phyloP scores from a whole-genome alignment of 1,140 invertebrate genomes.

The Spodoptera frugiperda region DNA sequence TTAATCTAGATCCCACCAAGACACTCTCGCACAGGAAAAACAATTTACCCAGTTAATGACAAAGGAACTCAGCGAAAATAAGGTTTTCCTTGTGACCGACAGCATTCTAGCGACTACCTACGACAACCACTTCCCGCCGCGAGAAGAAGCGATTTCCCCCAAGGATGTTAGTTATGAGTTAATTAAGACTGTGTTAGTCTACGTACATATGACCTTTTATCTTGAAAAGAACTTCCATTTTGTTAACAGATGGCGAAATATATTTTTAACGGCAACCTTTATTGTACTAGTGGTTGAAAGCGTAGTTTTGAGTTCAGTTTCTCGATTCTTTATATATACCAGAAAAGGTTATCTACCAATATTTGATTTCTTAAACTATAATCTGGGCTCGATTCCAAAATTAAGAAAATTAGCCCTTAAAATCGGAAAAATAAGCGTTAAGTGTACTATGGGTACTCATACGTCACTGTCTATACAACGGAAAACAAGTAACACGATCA shows the following conservation, averaged over 20 bases:
- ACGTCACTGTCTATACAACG: too few species aligned
- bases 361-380: too few species aligned
- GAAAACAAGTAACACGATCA: too few species aligned
- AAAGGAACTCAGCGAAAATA: constrained; percentile 64
- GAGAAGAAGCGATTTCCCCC: constrained; percentile 44
- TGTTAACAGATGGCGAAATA: not conserved
- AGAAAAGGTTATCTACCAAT: not conserved
- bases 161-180: constrained; percentile 38
- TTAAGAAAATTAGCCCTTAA: too few species aligned
- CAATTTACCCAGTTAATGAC: constrained; percentile 71
- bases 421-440: too few species aligned
- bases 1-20: constrained; percentile 70
- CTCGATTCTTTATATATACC: too few species aligned
- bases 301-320: too few species aligned
- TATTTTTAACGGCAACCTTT: not conserved
- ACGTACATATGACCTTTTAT: constrained; percentile 12
- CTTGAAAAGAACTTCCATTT: not conserved
- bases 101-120: constrained; percentile 43
- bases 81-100: constrained; percentile 55
- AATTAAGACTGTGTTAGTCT: constrained; percentile 36
- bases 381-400: too few species aligned
- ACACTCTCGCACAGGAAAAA: constrained; percentile 67
- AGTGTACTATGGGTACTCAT: too few species aligned
- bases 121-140: constrained; percentile 39
- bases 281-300: not conserved